Base-by-base conservation (phyloP, 2,888 invertebrate species). In the Bombyx huttoni region DNA sequence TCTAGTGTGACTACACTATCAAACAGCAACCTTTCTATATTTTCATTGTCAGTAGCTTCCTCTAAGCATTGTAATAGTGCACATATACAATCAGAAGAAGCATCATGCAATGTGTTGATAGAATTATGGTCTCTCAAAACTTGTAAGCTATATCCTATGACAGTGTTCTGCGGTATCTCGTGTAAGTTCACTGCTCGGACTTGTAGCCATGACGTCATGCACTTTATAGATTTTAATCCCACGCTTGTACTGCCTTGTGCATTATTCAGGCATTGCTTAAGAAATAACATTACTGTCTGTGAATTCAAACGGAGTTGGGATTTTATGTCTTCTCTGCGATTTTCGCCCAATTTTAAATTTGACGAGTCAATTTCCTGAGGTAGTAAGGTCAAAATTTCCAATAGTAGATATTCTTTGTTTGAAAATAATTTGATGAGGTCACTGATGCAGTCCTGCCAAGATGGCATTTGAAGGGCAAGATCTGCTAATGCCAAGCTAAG, bases 311-410 rank as follows among this genome's bases (percentile, higher is more conserved):
- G 91, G 58, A 98, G 89, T 72, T 98, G 96, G 52, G 92, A 90
- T 63, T 94, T 91, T 48, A 99, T 91, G 67, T 97, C 95, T 58
- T 93, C 91, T 56, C 98, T 90, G 56, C 99, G 90, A 81, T 98
- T 99, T 59, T 96, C 96, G 46, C 98, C 99, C 55, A 99, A 89
- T 67, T 93, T 91, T 54, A 96, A 85, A 59, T 91, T 92, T 61
- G 94, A 83, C 0, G 94, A 94, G 75, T 94, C 94, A 54, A 98
- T 93, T 91, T 99, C 99, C 88, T 99, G 99, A 7, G 99, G 98
- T 67, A 99, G 88, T 34, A 98, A 95, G 49, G 95, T 97, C 60
- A 99, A 89, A 61, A 99, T 92, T 90, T 98, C 98, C 63, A 99
- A 78, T 54, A 99, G 87, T 34, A 97, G 96, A 90, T 94, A 94